A percentile compares a stretch with the other conserved stretches of the same genome.
phyloP scores from a whole-genome alignment of 2,888 invertebrate species.

The Lithosia quadra region DNA sequence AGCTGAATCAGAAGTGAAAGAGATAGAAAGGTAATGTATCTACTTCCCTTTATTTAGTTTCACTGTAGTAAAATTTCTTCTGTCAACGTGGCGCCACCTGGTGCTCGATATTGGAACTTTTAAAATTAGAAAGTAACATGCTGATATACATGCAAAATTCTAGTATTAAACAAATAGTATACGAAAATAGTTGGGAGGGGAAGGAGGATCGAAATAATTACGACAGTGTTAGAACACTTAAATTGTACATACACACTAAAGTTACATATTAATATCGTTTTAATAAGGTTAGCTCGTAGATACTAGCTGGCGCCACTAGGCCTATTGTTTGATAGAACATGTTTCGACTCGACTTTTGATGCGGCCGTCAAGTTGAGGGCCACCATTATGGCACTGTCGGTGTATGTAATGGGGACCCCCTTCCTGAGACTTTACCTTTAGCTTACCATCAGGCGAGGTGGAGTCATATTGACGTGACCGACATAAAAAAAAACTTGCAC shows the following conservation, averaged over 20 bases:
- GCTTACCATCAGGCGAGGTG: too few species aligned
- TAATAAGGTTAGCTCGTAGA: too few species aligned
- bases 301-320: too few species aligned
- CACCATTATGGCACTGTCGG: too few species aligned
- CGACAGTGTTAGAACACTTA: not conserved
- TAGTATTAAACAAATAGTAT: not conserved
- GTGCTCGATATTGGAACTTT: not conserved
- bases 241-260: not conserved
- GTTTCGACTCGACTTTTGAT: too few species aligned
- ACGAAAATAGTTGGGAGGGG: not conserved
- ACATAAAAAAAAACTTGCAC: too few species aligned
- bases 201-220: not conserved
- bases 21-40: not conserved
- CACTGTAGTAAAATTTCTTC: not conserved
- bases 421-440: too few species aligned
- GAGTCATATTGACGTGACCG: too few species aligned
- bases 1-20: not conserved
- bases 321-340: too few species aligned
- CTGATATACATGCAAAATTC: not conserved
- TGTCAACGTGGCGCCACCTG: not conserved
- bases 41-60: slow-evolving; percentile 8
- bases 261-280: too few species aligned
- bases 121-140: not conserved
- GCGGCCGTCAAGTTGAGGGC: too few species aligned
- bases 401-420: too few species aligned